Percentiles rank a stretch among this genome's conserved stretches.
These are phyloP conservation scores for Teleogryllus occipitalis DNA, from an alignment of 1,140 invertebrate genomes.

Conservation along the genomic window DNA sequence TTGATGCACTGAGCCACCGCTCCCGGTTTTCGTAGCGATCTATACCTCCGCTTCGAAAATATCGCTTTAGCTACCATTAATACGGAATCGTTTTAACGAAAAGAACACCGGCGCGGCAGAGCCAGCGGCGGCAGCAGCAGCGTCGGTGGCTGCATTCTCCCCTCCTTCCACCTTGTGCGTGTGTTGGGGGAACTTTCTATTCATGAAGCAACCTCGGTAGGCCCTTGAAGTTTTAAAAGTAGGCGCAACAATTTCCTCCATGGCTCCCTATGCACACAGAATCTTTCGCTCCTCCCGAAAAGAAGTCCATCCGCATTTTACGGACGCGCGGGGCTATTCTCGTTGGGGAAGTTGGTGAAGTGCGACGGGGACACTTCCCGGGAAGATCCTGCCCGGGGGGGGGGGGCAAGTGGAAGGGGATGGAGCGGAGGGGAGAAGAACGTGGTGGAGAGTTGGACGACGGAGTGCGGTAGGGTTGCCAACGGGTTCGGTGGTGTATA, in stretches of 20 bases:
- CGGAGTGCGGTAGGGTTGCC: too few species aligned
- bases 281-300: background rate
- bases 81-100: too few species aligned
- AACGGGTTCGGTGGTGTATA: too few species aligned
- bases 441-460: too few species aligned
- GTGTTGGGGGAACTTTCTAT: background rate
- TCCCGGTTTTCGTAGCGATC: too few species aligned
- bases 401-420: background rate
- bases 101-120: too few species aligned
- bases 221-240: background rate
- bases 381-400: too few species aligned
- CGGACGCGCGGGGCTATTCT: background rate
- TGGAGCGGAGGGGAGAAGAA: background rate
- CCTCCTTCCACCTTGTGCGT: background rate
- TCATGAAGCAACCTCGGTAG: background rate
- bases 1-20: too few species aligned
- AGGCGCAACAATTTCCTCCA: background rate
- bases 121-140: too few species aligned
- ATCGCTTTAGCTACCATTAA: too few species aligned
- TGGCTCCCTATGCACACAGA: background rate
- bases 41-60: too few species aligned
- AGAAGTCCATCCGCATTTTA: background rate
- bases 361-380: background rate
- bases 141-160: too few species aligned
- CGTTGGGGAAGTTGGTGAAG: background rate